Evolutionary conservation across 2,113 vertebrate species (phyloP).

Genomic region (Tauraco erythrolophus): DNA sequence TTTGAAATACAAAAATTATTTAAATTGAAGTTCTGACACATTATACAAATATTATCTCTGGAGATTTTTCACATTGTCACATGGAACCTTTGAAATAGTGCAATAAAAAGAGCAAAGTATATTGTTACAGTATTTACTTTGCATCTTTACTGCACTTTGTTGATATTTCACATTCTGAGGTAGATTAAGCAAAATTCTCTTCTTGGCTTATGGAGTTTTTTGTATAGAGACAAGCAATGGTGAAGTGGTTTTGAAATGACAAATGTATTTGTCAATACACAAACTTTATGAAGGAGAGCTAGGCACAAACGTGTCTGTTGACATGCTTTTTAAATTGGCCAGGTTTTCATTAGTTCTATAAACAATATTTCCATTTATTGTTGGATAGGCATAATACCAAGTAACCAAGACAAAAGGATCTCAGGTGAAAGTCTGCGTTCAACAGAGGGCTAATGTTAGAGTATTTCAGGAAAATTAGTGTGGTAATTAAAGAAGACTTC

Average conservation of each 20-base stretch:
- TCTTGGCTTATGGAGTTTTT: neutral
- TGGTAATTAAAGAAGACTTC: neutral
- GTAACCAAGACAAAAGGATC: neutral
- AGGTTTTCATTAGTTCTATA: neutral
- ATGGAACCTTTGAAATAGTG: neutral
- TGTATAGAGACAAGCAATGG: neutral
- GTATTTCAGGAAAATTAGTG: neutral
- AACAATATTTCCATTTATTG: neutral
- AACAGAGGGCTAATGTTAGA: neutral
- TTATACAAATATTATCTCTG: neutral
- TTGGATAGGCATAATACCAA: neutral
- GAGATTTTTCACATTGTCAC: neutral
- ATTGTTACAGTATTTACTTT: neutral
- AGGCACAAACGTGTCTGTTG: neutral
- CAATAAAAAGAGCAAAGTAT: neutral
- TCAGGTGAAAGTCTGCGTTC: neutral
- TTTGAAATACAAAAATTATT: neutral
- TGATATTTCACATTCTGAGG: neutral
- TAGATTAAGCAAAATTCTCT: neutral
- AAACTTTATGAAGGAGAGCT: neutral
- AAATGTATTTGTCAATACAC: neutral
- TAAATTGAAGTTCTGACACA: neutral
- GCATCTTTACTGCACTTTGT: neutral
- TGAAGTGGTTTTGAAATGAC: neutral
- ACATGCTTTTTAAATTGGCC: neutral